Conservation (phyloP, 2,113 vertebrate genomes). For the Salvelinus namaycush region DNA sequence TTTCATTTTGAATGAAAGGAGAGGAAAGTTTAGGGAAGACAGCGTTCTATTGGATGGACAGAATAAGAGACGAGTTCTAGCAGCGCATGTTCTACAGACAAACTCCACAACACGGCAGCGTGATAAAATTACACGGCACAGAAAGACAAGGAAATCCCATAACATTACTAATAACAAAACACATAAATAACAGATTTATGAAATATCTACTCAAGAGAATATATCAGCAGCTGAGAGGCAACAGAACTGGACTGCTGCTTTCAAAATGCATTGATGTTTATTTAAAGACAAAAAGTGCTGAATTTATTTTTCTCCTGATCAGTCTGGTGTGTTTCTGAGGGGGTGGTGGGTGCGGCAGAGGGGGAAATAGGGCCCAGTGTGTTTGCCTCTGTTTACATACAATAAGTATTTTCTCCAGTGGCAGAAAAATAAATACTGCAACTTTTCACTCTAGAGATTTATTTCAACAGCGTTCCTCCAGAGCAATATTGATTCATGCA, state of each 20-base stretch:
- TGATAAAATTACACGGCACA: background rate
- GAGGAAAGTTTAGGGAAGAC: slow-evolving; percentile 16
- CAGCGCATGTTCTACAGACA: background rate
- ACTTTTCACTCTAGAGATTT: slow-evolving; percentile 43
- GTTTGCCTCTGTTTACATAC: background rate
- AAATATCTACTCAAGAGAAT: background rate
- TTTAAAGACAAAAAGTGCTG: background rate
- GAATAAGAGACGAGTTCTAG: slow-evolving; percentile 16
- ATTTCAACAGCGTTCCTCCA: slow-evolving; percentile 60
- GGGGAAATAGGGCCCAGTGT: background rate
- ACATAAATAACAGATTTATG: background rate
- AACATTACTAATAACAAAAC: slow-evolving; percentile 9
- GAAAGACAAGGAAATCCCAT: slow-evolving; percentile 17
- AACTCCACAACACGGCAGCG: slow-evolving; percentile 12
- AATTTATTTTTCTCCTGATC: background rate
- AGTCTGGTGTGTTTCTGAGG: background rate
- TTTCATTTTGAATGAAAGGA: slow-evolving; percentile 43
- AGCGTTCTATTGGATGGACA: background rate
- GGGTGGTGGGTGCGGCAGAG: background rate
- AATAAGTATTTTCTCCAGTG: background rate
- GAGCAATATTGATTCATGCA: slow-evolving; percentile 64
- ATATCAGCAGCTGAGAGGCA: background rate
- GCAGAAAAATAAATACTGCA: slow-evolving; percentile 12
- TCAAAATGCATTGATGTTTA: background rate
- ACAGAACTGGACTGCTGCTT: background rate